Conservation (phyloP, 2,797 vertebrate species). For the Xenentodon cancila region DNA sequence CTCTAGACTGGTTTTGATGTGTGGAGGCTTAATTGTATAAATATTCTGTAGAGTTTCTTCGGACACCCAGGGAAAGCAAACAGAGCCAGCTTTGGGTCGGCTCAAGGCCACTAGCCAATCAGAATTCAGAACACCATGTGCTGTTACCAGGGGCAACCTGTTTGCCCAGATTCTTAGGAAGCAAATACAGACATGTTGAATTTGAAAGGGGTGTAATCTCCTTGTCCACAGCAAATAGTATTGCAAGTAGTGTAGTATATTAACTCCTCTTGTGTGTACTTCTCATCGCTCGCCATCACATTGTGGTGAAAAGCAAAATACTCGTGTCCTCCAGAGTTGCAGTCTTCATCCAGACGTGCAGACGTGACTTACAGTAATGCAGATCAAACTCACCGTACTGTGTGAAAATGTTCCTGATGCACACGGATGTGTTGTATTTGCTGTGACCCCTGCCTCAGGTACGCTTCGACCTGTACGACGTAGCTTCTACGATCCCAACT, state of each 20-base stretch:
- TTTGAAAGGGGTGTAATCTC: conserved; percentile 59
- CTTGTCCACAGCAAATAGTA: conserved; percentile 41
- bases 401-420: background rate
- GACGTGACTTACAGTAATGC: too few relatives aligned
- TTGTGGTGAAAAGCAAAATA: background rate
- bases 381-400: background rate
- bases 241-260: background rate
- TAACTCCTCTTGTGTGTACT: background rate
- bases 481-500: conserved; percentile 92
- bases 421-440: background rate
- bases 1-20: conserved; percentile 1
- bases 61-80: conserved; percentile 70
- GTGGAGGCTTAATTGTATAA: conserved; percentile 33
- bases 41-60: conserved; percentile 54
- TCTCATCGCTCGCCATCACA: conserved; percentile 1
- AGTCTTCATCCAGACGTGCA: too few relatives aligned
- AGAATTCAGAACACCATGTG: conserved; percentile 65
- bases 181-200: conserved; percentile 70
- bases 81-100: conserved; percentile 58
- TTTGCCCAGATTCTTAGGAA: conserved; percentile 74
- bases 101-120: conserved; percentile 73
- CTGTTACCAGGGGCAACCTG: conserved; percentile 78
- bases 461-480: conserved; percentile 94
- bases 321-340: background rate
- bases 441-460: conserved; percentile 75